phyloP scores from a whole-genome alignment of 2,797 vertebrate species.

The Lepilemur septentrionalis region DNA sequence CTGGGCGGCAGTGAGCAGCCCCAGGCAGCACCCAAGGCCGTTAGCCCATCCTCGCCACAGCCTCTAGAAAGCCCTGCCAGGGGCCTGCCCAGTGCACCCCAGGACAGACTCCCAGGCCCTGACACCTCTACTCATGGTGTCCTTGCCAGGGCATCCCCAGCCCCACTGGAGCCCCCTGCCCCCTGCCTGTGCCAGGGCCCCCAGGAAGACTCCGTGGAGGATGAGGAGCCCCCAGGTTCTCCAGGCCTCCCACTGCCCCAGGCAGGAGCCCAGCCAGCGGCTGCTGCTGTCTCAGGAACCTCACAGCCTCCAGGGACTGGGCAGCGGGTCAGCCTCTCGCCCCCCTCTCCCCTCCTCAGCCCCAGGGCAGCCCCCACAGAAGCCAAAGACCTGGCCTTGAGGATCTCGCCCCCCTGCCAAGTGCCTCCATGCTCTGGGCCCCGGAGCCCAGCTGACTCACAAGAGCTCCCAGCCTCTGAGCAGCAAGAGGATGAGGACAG shows the following conservation, averaged over 20 bases:
- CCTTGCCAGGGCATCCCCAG: background rate
- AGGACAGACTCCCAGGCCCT: background rate
- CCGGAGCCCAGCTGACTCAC: background rate
- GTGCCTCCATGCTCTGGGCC: constrained; percentile 72
- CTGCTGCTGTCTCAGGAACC: constrained; percentile 57
- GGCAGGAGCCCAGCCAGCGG: background rate
- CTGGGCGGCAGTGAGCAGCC: background rate
- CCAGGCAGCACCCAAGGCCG: background rate
- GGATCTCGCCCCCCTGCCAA: constrained; percentile 44
- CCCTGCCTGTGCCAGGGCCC: background rate
- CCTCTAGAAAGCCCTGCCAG: background rate
- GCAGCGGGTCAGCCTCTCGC: background rate
- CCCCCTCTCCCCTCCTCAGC: background rate
- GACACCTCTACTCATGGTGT: background rate
- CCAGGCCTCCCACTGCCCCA: background rate
- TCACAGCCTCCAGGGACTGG: background rate
- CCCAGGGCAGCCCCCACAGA: constrained; percentile 21
- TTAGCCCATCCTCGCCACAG: rapidly evolving
- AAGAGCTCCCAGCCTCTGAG: background rate
- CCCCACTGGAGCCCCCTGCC: background rate
- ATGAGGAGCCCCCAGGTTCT: background rate
- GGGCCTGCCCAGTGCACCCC: background rate
- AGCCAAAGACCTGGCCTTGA: constrained; percentile 67
- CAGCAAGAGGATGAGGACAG: constrained; percentile 66
- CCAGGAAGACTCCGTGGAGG: background rate